Evolutionary conservation across 2,888 invertebrate genomes (phyloP), one percentile per base, ranked within the genome.

Genomic region (Cinara cedri): DNA sequence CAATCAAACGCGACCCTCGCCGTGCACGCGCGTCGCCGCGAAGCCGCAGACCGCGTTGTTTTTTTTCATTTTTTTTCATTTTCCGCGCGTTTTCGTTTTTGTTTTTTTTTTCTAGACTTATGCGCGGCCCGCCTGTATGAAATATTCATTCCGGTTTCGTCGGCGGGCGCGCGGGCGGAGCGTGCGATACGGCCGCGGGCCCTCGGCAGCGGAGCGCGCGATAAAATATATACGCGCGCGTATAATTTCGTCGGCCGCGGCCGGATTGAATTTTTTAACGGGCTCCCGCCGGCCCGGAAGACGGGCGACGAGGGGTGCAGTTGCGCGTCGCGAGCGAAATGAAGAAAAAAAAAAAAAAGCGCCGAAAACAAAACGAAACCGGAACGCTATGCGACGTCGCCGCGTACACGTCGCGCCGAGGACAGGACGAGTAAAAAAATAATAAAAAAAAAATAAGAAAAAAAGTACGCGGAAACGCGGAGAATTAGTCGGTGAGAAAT

Each of bases 221-320:
- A 74, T 62, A 74, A 74, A 34, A 74, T 62, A 74, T 62, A 74
- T 34, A 51, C 49, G 42, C 9, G 63, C 49, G 16, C 51, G 62
- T 51, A 74, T 74, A 74, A 74, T 74, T 74, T 65, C 54, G 63
- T 65, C 51, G 74, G 62, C 62, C 60, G 26, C n/a, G 46, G 46
- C 46, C 60, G 34, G 74, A 65, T 74, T 74, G 63, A 65, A 65
- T 74, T 74, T 74, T 74, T 74, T 74, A 74, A 74, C 72, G 74
- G 51, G n/a, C n/a, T 34, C 34, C 34, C 34, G n/a, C 34, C 6
- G 6, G 42, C 21, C 21, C 55, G 21, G 21, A 72, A 74, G 49
- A 62, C 46, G 16, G 49, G 62, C 60, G 49, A 26, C 34, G 34
- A 62, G 72, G 62, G 62, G 26, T 13, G 46, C 8, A 1, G n/a